These are phyloP conservation scores for Choristoneura fumiferana DNA, from an alignment of 1,140 invertebrate genomes.

Conservation along the genomic window DNA sequence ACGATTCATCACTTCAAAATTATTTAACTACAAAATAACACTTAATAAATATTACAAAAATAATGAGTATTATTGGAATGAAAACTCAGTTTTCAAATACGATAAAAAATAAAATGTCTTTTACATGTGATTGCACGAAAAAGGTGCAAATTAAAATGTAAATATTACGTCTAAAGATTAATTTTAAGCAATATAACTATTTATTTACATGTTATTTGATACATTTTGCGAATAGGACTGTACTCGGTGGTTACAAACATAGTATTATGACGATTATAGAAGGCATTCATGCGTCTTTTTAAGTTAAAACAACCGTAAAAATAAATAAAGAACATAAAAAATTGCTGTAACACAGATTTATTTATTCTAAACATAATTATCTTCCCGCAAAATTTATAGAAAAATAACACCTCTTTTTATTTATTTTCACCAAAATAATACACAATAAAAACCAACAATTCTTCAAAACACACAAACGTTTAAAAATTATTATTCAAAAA, in stretches of 20 bases:
- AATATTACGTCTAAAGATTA: not conserved
- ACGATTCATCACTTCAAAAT: conserved; percentile 19
- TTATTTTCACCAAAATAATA: too few species aligned
- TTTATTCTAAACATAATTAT: too few species aligned
- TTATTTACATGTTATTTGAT: conserved; percentile 14
- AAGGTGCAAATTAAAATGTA: not conserved
- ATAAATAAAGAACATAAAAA: too few species aligned
- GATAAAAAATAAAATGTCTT: conserved; percentile 14
- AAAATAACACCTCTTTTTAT: too few species aligned
- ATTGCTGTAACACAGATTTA: too few species aligned
- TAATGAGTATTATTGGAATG: conserved; percentile 36
- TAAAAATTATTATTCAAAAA: too few species aligned
- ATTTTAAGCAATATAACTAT: conserved; percentile 6
- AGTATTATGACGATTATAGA: not conserved
- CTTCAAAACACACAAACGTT: too few species aligned
- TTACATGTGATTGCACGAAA: conserved; percentile 1
- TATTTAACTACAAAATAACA: conserved; percentile 21
- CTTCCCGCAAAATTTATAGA: too few species aligned
- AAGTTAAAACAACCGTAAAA: too few species aligned
- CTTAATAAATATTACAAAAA: conserved; percentile 10
- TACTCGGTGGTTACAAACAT: conserved; percentile 2
- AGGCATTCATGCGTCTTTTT: not conserved
- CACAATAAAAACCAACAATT: too few species aligned
- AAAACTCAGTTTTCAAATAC: conserved; percentile 19
- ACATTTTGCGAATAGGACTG: not conserved